Conservation (phyloP, 2,888 invertebrate genomes). For the Campopleginae sp. region DNA sequence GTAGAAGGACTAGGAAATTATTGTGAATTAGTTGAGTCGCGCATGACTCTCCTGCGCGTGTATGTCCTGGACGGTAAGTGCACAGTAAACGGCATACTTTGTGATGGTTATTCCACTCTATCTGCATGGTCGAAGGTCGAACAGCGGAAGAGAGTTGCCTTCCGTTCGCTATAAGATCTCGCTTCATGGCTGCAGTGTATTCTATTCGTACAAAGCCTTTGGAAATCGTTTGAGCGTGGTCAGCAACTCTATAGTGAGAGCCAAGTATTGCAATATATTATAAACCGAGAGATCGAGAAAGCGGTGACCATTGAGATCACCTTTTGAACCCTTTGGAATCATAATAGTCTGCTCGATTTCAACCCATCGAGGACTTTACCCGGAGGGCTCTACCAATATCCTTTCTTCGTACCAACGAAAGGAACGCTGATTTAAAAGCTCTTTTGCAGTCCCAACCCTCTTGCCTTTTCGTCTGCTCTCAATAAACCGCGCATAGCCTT, state of each 20-base stretch:
- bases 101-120: constrained; percentile 12
- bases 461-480: background rate
- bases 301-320: constrained; percentile 44
- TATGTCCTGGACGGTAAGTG: background rate
- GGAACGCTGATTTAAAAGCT: constrained; percentile 23
- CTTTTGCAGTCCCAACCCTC: constrained; percentile 13
- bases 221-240: constrained; percentile 21
- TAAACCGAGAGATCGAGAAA: constrained; percentile 23
- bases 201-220: background rate
- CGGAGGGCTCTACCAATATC: background rate
- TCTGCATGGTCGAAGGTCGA: constrained; percentile 37
- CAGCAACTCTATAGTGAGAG: constrained; percentile 25
- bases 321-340: constrained; percentile 55
- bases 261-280: constrained; percentile 26
- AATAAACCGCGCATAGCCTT: background rate
- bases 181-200: background rate
- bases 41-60: background rate
- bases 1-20: background rate
- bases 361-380: constrained; percentile 40
- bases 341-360: constrained; percentile 53
- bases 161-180: background rate
- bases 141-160: constrained; percentile 10
- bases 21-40: background rate
- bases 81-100: constrained; percentile 1
- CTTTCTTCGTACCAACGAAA: background rate